Evolutionary conservation across 2,797 vertebrate species (phyloP).

Genomic region (Myotis pilosus): DNA sequence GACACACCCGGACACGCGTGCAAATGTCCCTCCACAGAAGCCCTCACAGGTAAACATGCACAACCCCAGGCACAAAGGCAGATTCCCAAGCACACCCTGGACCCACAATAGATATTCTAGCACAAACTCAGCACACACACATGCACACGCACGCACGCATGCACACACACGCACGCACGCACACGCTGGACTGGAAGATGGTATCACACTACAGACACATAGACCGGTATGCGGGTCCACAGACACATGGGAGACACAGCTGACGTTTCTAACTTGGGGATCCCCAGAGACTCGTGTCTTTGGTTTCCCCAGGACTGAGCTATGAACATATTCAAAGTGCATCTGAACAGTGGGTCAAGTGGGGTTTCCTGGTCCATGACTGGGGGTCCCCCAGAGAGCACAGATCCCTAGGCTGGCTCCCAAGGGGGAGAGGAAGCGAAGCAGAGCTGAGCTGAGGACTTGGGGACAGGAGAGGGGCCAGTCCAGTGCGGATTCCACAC

Average conservation of each 20-base stretch:
- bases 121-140: neutral
- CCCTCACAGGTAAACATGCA: neutral
- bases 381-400: neutral
- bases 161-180: no score
- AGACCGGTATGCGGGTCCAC: neutral
- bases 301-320: neutral
- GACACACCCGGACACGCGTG: neutral
- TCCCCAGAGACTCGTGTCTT: neutral
- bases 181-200: no score
- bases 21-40: neutral
- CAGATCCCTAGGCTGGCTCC: neutral
- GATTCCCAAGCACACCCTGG: neutral
- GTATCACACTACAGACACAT: neutral
- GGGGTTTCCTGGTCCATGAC: neutral
- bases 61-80: neutral
- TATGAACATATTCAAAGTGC: neutral
- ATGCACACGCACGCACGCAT: rapidly evolving
- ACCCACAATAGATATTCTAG: neutral
- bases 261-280: neutral
- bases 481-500: neutral
- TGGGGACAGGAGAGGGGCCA: neutral
- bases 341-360: neutral
- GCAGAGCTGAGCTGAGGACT: neutral
- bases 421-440: neutral
- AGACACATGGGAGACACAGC: no score